Evolutionary conservation across 2,113 vertebrate species (phyloP), one percentile per base, ranked within the genome.

Genomic region (Chaetorhynchus papuensis): DNA sequence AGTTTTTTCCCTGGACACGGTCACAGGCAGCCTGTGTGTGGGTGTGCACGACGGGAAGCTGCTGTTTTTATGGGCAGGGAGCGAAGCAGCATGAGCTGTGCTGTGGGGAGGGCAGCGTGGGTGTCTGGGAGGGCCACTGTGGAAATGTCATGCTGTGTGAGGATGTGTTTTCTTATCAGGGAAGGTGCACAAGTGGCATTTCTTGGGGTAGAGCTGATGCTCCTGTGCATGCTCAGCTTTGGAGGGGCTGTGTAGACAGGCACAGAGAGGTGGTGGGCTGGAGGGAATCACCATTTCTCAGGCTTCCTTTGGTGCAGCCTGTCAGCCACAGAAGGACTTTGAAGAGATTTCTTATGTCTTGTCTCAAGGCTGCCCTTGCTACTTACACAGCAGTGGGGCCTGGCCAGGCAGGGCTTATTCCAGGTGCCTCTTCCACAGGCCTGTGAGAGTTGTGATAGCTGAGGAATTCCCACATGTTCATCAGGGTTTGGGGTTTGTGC

Each of bases 21-120:
- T 53, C 49, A 74, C 37, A 69, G 71, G 30, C 16, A 8, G 77
- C 15, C 70, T 44, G 24, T 47, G 65, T 65, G 81, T 87, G 86
- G 45, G 57, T 75, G 49, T 49, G 74, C 20, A 6, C 0, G 0
- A n/a, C 0, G 3, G 41, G 53, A 83, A 95, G 39, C 31, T 72
- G 57, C 27, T 93, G 4, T 35, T 66, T 91, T 82, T 77, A 45
- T 44, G 49, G 47, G 52, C 13, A 50, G 63, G 81, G 65, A 86
- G 59, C 45, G 74, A 74, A 65, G 22, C 68, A 86, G 26, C 42
- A 19, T n/a, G 59, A 88, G 7, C 41, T 66, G n/a, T 76, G 60
- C 64, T 44, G 18, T 64, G 66, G 31, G 47, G 22, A 91, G 74
- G 33, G 49, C 17, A 91, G 17, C 0, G 3, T 76, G 70, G 33